A percentile compares a stretch with the other conserved stretches of the same genome.
These are phyloP conservation scores for Trinorchestia longiramus DNA, from an alignment of 1,140 invertebrate species.

Conservation along the genomic window DNA sequence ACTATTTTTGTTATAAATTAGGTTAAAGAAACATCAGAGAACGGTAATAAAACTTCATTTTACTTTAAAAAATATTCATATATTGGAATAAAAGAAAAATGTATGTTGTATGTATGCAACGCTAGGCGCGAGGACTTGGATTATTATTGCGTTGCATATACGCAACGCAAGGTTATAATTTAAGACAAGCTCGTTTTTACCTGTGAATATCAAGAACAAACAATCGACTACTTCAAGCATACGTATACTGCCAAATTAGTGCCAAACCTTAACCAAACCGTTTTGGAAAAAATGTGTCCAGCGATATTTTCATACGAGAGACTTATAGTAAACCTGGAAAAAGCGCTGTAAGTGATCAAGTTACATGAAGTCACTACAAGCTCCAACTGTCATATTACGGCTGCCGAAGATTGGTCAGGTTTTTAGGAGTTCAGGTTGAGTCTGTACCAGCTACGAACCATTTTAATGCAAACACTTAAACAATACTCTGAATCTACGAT, in stretches of 20 bases:
- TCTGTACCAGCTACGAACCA: neutral
- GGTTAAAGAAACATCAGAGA: too few species aligned
- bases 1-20: too few species aligned
- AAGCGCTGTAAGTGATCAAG: neutral
- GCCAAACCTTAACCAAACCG: neutral
- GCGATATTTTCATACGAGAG: neutral
- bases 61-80: too few species aligned
- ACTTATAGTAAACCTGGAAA: neutral
- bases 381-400: neutral
- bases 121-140: too few species aligned
- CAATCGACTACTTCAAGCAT: neutral
- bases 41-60: too few species aligned
- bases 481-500: neutral
- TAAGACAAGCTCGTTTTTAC: neutral
- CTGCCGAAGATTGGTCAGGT: neutral
- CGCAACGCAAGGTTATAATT: too few species aligned
- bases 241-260: neutral
- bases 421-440: neutral
- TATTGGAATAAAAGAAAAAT: too few species aligned
- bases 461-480: neutral
- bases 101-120: too few species aligned
- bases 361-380: neutral
- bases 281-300: neutral
- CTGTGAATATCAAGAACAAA: neutral
- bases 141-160: too few species aligned